Percentiles rank a stretch among this genome's conserved stretches.
Evolutionary conservation across 2,888 invertebrate species (phyloP).

Genomic region (Temnothorax unifasciatus): DNA sequence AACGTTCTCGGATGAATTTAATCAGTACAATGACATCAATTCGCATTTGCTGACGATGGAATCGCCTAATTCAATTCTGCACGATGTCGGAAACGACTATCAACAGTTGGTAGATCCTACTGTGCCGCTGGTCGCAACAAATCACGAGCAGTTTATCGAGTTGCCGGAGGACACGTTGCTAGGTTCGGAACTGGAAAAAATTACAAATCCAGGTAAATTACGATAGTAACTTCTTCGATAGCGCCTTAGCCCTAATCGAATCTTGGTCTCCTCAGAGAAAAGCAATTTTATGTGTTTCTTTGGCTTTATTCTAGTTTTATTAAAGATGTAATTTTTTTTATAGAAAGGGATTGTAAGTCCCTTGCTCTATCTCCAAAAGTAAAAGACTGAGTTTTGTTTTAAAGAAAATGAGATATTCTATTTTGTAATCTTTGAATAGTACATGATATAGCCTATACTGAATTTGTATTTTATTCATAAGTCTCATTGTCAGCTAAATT

Average conservation of each 20-base stretch:
- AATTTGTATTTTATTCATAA: background rate
- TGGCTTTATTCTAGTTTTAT: background rate
- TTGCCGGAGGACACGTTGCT: slow-evolving; percentile 74
- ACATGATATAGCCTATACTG: background rate
- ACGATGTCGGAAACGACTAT: slow-evolving; percentile 70
- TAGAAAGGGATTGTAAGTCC: background rate
- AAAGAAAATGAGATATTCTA: background rate
- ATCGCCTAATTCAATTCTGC: slow-evolving; percentile 67
- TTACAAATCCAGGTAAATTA: slow-evolving; percentile 79
- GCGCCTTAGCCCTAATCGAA: background rate
- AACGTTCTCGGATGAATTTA: slow-evolving; percentile 45
- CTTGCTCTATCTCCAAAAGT: background rate
- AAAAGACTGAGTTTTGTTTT: background rate
- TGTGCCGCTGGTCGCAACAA: slow-evolving; percentile 57
- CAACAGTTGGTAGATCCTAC: slow-evolving; percentile 67
- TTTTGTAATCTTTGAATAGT: slow-evolving; percentile 15
- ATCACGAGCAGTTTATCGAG: slow-evolving; percentile 69
- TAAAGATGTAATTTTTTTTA: background rate
- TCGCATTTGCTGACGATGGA: slow-evolving; percentile 50
- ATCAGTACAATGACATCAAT: slow-evolving; percentile 48
- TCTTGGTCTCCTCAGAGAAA: background rate
- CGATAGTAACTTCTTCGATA: slow-evolving; percentile 47
- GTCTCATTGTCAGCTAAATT: background rate
- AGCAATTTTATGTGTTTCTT: background rate
- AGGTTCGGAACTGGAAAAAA: slow-evolving; percentile 71